phyloP scores from a whole-genome alignment of 2,113 vertebrate species.

The Etheostoma cragini region DNA sequence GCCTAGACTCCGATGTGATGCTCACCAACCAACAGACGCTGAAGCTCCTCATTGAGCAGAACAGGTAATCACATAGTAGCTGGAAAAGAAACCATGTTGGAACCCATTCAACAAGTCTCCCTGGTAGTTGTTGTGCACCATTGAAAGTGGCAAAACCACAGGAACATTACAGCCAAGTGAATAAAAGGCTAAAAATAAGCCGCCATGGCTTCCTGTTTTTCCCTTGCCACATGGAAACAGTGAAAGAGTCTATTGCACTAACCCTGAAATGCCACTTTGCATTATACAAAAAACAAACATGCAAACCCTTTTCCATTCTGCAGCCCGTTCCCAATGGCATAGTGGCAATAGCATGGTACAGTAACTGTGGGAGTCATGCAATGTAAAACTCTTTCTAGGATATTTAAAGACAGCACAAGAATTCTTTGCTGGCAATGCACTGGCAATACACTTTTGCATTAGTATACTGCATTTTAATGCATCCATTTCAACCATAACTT shows the following conservation, averaged over 20 bases:
- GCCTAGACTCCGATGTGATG: slow-evolving; percentile 94
- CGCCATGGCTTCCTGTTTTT: slow-evolving; percentile 75
- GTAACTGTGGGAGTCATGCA: slow-evolving; percentile 48
- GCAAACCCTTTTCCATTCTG: slow-evolving; percentile 49
- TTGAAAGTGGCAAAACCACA: slow-evolving; percentile 67
- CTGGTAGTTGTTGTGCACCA: slow-evolving; percentile 30
- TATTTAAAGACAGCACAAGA: slow-evolving; percentile 81
- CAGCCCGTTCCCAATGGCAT: slow-evolving; percentile 57
- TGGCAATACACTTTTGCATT: slow-evolving; percentile 38
- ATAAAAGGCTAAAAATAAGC: slow-evolving; percentile 77
- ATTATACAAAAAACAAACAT: slow-evolving; percentile 73
- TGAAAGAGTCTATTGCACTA: slow-evolving; percentile 25
- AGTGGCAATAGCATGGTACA: slow-evolving; percentile 48
- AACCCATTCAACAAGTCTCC: slow-evolving; percentile 20
- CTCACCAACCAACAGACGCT: slow-evolving; percentile 93
- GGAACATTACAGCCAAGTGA: slow-evolving; percentile 63
- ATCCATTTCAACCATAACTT: slow-evolving; percentile 29
- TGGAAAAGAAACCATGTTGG: neutral
- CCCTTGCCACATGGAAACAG: slow-evolving; percentile 62
- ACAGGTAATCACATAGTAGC: slow-evolving; percentile 87
- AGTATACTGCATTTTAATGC: slow-evolving; percentile 12
- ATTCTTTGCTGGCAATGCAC: slow-evolving; percentile 60
- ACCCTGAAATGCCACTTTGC: slow-evolving; percentile 68
- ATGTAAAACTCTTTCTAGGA: slow-evolving; percentile 56
- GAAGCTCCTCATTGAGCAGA: slow-evolving; percentile 95